Percentiles rank a stretch among this genome's conserved stretches.
Evolutionary conservation across 1,140 invertebrate genomes (phyloP).

Genomic region (Drosophila oshimai): DNA sequence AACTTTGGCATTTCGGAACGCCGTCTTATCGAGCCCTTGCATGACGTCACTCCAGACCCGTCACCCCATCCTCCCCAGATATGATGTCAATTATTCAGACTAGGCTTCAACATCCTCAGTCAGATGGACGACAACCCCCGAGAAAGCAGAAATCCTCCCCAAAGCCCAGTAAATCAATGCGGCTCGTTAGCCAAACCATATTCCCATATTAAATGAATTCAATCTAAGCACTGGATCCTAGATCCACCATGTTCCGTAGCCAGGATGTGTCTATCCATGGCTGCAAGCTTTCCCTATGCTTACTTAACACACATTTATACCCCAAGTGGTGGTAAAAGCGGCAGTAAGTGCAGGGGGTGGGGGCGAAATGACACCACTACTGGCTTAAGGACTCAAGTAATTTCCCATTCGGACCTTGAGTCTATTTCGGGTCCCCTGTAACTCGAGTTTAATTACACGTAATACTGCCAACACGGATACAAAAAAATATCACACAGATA

Average conservation of each 20-base stretch:
- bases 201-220: conserved; percentile 2
- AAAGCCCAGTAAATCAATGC: conserved; percentile 23
- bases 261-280: neutral
- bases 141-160: conserved; percentile 23
- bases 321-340: no score
- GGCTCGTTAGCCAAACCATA: neutral
- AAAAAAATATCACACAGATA: conserved; percentile 11
- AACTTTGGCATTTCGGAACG: conserved; percentile 45
- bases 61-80: neutral
- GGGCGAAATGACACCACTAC: conserved; percentile 1
- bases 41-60: conserved; percentile 67
- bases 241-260: neutral
- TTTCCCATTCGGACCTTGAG: conserved; percentile 32
- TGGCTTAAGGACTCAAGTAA: conserved; percentile 24
- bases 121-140: conserved; percentile 15
- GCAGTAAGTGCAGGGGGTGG: neutral
- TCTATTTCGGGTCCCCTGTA: conserved; percentile 33
- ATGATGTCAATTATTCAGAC: conserved; percentile 58
- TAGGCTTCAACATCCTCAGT: conserved; percentile 16
- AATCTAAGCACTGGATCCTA: neutral
- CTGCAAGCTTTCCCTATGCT: conserved; percentile 1
- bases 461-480: conserved; percentile 16
- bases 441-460: conserved; percentile 42
- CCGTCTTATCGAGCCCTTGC: conserved; percentile 47
- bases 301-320: conserved; percentile 16